Percentiles rank a stretch among this genome's conserved stretches.
phyloP scores from a whole-genome alignment of 2,113 vertebrate genomes.

The Pampusana beccarii region DNA sequence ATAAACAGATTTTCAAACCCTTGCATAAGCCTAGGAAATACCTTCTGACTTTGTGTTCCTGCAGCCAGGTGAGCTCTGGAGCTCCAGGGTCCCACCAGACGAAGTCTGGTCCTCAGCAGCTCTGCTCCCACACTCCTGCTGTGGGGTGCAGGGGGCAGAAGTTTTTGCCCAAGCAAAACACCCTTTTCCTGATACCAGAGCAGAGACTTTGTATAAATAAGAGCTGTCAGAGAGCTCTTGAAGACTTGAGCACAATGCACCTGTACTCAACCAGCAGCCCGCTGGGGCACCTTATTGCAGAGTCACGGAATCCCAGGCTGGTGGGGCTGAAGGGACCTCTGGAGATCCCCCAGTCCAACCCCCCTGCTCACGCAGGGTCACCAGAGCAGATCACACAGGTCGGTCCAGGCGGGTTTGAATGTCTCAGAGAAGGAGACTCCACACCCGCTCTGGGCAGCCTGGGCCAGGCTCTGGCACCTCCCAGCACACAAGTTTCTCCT shows the following conservation, averaged over 20 bases:
- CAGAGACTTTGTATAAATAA: not conserved
- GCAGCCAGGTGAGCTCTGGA: not conserved
- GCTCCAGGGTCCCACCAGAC: no score
- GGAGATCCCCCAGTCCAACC: no score
- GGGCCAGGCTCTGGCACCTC: no score
- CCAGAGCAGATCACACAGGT: no score
- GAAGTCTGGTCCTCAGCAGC: not conserved
- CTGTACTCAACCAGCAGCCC: not conserved
- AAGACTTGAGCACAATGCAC: not conserved
- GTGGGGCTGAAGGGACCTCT: no score
- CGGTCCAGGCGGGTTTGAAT: no score
- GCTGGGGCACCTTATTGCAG: not conserved
- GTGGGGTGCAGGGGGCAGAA: fast-evolving
- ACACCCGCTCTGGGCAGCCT: no score
- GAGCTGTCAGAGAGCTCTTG: not conserved
- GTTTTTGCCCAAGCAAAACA: not conserved
- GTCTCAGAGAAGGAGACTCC: no score
- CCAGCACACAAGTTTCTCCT: no score
- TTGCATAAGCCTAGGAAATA: not conserved
- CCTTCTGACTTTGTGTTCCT: not conserved
- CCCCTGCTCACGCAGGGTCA: no score
- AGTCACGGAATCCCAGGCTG: no score
- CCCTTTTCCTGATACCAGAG: not conserved
- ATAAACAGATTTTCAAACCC: not conserved
- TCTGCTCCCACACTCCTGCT: not conserved